Percentiles rank a stretch among this genome's conserved stretches.
Evolutionary conservation across 2,113 vertebrate species (phyloP).

Genomic region (Ramphastos sulfuratus): DNA sequence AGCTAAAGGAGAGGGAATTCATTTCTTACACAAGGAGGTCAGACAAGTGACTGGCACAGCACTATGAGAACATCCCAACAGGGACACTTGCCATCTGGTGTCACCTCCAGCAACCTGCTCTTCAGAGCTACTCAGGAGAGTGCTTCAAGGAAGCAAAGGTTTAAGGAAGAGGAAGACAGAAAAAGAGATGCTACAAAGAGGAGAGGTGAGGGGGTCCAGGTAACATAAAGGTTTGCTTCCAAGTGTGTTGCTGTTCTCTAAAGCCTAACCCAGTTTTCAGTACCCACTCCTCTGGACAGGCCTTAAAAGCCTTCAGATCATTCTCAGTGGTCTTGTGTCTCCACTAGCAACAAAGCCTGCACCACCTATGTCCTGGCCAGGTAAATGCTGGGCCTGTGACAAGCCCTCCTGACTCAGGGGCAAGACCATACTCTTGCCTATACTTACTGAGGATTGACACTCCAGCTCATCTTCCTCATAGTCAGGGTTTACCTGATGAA

Average conservation of each 20-base stretch:
- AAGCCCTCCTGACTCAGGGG: conserved; percentile 55
- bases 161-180: not conserved
- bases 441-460: conserved; percentile 91
- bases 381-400: not conserved
- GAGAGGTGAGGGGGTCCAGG: not conserved
- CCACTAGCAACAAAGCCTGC: not conserved
- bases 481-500: conserved; percentile 91
- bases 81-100: not conserved
- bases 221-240: not conserved
- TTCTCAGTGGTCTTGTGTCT: not conserved
- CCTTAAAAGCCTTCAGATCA: not conserved
- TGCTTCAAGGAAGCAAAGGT: not conserved
- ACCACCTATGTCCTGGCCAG: not conserved
- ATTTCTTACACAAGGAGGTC: not conserved
- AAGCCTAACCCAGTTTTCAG: not conserved
- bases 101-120: not conserved
- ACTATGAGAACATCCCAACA: not conserved
- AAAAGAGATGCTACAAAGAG: not conserved
- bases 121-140: not conserved
- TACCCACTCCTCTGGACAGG: not conserved
- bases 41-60: not conserved
- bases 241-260: not conserved
- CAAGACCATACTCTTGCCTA: conserved; percentile 63
- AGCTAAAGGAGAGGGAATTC: not conserved
- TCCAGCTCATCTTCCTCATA: conserved; percentile 94